A percentile compares a stretch with the other conserved stretches of the same genome.
Evolutionary conservation across 1,140 invertebrate genomes (phyloP).

Genomic region (Saccostrea echinata): DNA sequence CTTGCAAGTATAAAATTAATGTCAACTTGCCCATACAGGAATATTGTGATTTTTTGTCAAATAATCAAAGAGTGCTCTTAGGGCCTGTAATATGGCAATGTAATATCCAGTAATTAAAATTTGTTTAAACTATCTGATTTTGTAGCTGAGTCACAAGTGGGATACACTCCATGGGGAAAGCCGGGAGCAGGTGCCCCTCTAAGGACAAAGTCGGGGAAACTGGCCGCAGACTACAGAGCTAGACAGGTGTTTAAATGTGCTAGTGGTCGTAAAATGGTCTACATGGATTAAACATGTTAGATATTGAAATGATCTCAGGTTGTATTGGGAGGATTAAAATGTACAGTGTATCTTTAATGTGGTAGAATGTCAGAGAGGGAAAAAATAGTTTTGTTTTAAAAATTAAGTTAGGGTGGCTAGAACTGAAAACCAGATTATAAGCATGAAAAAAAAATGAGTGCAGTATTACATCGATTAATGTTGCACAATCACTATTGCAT

Average conservation of each 20-base stretch:
- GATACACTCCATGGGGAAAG: slow-evolving; percentile 76
- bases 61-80: too few relatives aligned
- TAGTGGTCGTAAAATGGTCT: slow-evolving; percentile 36
- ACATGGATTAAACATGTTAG: slow-evolving; percentile 29
- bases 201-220: slow-evolving; percentile 65
- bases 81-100: too few relatives aligned
- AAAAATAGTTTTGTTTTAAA: not conserved
- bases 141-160: slow-evolving; percentile 66
- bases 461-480: not conserved
- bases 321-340: not conserved
- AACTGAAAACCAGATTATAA: not conserved
- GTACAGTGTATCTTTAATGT: not conserved
- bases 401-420: not conserved
- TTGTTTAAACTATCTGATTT: slow-evolving; percentile 50
- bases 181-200: slow-evolving; percentile 78
- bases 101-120: too few relatives aligned
- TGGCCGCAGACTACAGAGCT: slow-evolving; percentile 73
- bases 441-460: not conserved
- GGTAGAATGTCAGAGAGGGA: not conserved
- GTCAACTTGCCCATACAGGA: not conserved
- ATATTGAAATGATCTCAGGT: not conserved
- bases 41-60: not conserved
- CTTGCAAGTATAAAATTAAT: too few relatives aligned
- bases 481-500: not conserved
- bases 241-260: slow-evolving; percentile 70